Conservation (phyloP, 2,888 invertebrate genomes). For the Sepioteuthis lessoniana region DNA sequence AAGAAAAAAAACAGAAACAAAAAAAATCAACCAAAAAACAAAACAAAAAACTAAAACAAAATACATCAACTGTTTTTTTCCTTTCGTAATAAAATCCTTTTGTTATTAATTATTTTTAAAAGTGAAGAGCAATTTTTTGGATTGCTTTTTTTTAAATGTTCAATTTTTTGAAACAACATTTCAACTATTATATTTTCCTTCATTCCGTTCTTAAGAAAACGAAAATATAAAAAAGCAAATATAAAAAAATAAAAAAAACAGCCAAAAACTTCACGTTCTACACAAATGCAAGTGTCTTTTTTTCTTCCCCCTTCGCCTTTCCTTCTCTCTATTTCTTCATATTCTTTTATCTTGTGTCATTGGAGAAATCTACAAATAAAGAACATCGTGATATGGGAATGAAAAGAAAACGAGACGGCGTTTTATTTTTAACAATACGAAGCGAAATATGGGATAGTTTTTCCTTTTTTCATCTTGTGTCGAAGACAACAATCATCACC, state of each 20-base stretch:
- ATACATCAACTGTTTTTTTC: neutral
- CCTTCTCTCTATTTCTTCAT: neutral
- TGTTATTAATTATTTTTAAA: neutral
- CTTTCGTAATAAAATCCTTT: neutral
- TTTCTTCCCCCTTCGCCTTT: neutral
- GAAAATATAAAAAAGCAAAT: too few relatives aligned
- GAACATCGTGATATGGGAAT: neutral
- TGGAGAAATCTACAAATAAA: conserved; percentile 33
- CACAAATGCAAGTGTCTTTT: neutral
- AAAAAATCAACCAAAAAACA: too few relatives aligned
- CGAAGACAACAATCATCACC: neutral
- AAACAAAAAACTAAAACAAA: neutral
- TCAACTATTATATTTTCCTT: neutral
- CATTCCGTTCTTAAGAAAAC: neutral
- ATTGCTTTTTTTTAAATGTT: neutral
- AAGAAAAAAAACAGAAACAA: too few relatives aligned
- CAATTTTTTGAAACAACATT: neutral
- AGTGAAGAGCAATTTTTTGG: neutral
- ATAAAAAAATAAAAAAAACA: neutral
- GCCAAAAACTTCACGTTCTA: neutral
- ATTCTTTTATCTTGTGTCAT: neutral
- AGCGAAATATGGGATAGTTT: neutral
- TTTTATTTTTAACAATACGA: neutral
- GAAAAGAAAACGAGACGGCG: neutral
- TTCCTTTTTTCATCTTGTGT: neutral